Evolutionary conservation across 2,888 invertebrate genomes (phyloP), one percentile per base, ranked within the genome.

Genomic region (Lepidocyrtoides sp.): DNA sequence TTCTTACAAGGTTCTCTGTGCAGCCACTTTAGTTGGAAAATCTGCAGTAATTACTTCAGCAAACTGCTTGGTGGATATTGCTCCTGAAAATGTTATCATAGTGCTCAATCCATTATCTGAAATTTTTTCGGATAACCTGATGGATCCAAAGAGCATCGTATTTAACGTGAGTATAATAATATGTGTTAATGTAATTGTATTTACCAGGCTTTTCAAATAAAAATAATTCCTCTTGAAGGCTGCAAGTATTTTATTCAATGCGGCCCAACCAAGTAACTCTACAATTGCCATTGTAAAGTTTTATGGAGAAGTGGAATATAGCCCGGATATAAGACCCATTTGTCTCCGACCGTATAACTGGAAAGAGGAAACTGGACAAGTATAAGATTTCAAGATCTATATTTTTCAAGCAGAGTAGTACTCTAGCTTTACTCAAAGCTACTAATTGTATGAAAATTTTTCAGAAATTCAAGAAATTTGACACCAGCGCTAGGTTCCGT

Each of bases 271-370:
- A 23, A 69, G 54, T 2, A 89, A 89, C 17, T 26, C 82, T 4
- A 48, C 89, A n/a, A 75, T 91, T 8, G 92, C 92, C 26, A 5
- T 92, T 72, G 63, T 92, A 2, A 91, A 91, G 41, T 57, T 91
- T 44, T 77, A 88, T 10, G 82, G 82, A 2, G 63, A 41, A 57
- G 63, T 91, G 36, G 83, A 87, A 41, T 92, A 88, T 66, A 91
- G 60, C 23, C 83, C 87, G 0, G 60, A 81, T 41, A 85, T 92
- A 5, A 17, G 92, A 48, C 92, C 92, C 0, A 32, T 83, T 26
- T 89, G 89, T 20, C 32, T 83, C 4, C 48, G 75, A 14, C n/a
- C 82, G 7, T 54, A 57, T 8, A 54, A 83, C 4, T 69, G 29
- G 26, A 51, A 60, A 44, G 89, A 89, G 29, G 89, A 89, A 17